Evolutionary conservation across 53 echinoderm and acorn worm species (phyloP).

Genomic region (Actinopyga echinites): DNA sequence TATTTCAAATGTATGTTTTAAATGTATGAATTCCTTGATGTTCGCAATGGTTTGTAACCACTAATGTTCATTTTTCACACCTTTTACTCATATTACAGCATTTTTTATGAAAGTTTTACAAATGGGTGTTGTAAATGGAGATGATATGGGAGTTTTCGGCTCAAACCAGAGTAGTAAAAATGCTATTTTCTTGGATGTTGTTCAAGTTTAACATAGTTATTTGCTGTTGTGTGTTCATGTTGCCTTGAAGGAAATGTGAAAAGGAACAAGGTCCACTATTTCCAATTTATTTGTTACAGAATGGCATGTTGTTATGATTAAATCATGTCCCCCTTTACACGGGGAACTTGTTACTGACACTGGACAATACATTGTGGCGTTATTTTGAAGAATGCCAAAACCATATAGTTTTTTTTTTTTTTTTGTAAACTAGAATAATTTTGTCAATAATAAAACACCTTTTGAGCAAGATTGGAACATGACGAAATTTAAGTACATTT

Average conservation of each 20-base stretch:
- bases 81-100: not conserved
- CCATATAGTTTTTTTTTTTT: not conserved
- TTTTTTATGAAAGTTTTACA: not conserved
- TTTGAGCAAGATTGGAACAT: not conserved
- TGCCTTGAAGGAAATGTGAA: not conserved
- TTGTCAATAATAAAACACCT: not conserved
- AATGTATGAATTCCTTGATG: not conserved
- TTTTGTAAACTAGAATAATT: not conserved
- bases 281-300: not conserved
- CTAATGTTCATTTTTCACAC: not conserved
- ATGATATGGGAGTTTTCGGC: not conserved
- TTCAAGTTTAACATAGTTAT: not conserved
- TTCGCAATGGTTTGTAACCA: not conserved
- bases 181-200: not conserved
- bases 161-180: not conserved
- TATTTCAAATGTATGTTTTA: not conserved
- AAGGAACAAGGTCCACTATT: not conserved
- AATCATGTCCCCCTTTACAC: constrained; percentile 26
- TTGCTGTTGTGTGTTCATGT: not conserved
- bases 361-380: not conserved
- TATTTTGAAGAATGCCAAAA: not conserved
- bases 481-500: constrained; percentile 2
- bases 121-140: not conserved
- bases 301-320: not conserved
- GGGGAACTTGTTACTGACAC: not conserved